Evolutionary conservation across 2,888 invertebrate species (phyloP).

Genomic region (Tupiocoris notatus): DNA sequence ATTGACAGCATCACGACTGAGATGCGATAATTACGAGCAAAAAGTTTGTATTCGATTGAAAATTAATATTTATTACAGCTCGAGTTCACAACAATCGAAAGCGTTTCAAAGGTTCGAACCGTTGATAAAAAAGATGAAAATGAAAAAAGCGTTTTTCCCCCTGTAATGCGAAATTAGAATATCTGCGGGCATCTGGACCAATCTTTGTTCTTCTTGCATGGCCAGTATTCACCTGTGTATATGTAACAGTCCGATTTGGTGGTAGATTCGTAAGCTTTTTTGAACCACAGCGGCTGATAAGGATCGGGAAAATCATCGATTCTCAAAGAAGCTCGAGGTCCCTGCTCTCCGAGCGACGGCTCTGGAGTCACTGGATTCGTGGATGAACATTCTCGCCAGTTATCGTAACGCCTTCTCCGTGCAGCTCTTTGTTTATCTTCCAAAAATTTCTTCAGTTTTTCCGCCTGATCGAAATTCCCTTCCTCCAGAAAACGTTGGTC

Average conservation of each 20-base stretch:
- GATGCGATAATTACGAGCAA: too few species aligned
- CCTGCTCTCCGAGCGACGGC: background rate
- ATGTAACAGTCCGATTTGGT: conserved; percentile 69
- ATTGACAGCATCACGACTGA: too few species aligned
- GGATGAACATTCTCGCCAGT: conserved; percentile 46
- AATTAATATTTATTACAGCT: too few species aligned
- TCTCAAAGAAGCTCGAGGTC: conserved; percentile 54
- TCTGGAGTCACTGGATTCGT: background rate
- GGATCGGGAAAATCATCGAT: conserved; percentile 64
- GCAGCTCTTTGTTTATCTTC: conserved; percentile 93
- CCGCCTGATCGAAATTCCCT: conserved; percentile 88
- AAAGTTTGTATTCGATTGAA: too few species aligned
- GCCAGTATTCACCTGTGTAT: conserved; percentile 90
- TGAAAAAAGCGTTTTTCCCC: background rate
- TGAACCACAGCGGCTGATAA: conserved; percentile 82
- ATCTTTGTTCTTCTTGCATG: conserved; percentile 79
- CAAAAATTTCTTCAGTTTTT: conserved; percentile 75
- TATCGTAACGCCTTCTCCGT: conserved; percentile 68
- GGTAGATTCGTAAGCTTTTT: conserved; percentile 68
- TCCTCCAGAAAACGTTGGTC: conserved; percentile 98
- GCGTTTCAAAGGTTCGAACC: too few species aligned
- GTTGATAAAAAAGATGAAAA: too few species aligned
- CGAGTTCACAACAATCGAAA: too few species aligned
- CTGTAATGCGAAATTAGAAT: conserved; percentile 55
- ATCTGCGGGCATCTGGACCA: conserved; percentile 92